These are phyloP conservation scores for Noctua janthina DNA, from an alignment of 2,888 invertebrate species.

Conservation along the genomic window DNA sequence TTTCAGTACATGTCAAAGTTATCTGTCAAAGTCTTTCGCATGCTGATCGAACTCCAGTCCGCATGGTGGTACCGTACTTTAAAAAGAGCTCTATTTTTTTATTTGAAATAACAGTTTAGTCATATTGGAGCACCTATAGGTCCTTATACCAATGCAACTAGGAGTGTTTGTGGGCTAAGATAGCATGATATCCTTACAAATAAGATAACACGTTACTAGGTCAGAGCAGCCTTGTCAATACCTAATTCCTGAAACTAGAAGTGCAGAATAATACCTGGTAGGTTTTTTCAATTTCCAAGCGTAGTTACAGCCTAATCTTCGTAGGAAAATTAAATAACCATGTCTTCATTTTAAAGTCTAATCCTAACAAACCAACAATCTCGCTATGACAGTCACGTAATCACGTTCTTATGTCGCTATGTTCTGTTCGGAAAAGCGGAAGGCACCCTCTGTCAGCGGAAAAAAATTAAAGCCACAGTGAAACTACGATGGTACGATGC, in stretches of 20 bases:
- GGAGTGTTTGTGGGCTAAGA: neutral
- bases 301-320: neutral
- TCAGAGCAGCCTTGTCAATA: neutral
- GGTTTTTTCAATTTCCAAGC: neutral
- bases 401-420: neutral
- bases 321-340: neutral
- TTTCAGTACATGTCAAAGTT: neutral
- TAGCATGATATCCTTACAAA: conserved; percentile 18
- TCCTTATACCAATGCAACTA: neutral
- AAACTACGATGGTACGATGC: too few species aligned
- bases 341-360: neutral
- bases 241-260: conserved; percentile 1
- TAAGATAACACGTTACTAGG: conserved; percentile 22
- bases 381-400: neutral
- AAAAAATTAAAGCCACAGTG: neutral
- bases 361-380: neutral
- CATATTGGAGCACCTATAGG: neutral
- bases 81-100: neutral
- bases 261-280: neutral
- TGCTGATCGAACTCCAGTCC: neutral
- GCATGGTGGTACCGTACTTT: neutral
- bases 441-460: neutral
- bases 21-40: neutral
- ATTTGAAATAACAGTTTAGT: neutral
- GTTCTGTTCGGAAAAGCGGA: neutral